Conservation (phyloP, 2,113 vertebrate species). For the Saguinus imperator region DNA sequence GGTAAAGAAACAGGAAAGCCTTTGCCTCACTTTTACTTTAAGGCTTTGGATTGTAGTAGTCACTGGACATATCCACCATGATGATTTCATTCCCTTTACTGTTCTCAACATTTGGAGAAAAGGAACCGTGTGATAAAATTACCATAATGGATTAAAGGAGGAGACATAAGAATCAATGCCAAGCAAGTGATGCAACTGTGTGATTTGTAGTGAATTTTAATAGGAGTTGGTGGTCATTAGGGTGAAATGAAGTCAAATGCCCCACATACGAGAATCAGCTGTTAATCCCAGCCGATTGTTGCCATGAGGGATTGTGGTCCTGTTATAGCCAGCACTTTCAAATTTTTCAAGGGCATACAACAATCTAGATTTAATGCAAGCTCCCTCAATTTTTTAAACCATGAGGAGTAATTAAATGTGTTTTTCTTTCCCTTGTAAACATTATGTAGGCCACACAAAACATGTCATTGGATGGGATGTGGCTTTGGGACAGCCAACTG, state of each 20-base stretch:
- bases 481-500: neutral
- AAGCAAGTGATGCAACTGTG: neutral
- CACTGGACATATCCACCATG: neutral
- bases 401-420: neutral
- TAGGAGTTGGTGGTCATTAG: neutral
- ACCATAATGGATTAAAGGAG: neutral
- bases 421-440: neutral
- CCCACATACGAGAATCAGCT: neutral
- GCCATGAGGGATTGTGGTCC: neutral
- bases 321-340: neutral
- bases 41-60: neutral
- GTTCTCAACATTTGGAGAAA: neutral
- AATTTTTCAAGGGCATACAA: neutral
- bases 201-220: neutral
- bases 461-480: neutral
- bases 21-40: neutral
- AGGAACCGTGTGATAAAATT: neutral
- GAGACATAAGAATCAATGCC: neutral
- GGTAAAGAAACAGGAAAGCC: neutral
- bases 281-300: neutral
- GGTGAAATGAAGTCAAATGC: neutral
- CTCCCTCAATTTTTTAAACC: neutral
- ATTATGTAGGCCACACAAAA: neutral
- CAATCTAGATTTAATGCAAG: slow-evolving; percentile 13
- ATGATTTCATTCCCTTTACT: neutral